Evolutionary conservation across 2,888 invertebrate genomes (phyloP).

Genomic region (Erebia aethiops): DNA sequence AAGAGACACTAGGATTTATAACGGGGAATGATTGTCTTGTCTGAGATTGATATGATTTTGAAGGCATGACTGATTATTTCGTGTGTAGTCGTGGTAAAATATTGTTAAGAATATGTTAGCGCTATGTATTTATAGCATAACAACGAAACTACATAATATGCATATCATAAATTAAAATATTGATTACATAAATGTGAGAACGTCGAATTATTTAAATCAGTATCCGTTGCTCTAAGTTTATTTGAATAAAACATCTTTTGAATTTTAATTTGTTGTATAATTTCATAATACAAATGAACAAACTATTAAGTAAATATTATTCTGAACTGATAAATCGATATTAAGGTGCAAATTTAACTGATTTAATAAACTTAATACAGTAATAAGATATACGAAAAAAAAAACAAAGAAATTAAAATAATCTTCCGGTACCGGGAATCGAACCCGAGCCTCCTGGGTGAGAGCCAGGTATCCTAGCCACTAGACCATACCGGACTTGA

Average conservation of each 20-base stretch:
- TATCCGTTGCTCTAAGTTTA: too few relatives aligned
- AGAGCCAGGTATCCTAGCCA: conserved; percentile 88
- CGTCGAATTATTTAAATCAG: too few relatives aligned
- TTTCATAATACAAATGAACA: too few relatives aligned
- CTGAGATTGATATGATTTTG: conserved; percentile 44
- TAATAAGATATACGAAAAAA: not conserved
- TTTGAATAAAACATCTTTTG: too few relatives aligned
- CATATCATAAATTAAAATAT: too few relatives aligned
- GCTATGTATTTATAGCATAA: too few relatives aligned
- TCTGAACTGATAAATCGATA: too few relatives aligned
- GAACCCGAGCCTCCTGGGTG: conserved; percentile 89
- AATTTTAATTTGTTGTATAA: too few relatives aligned
- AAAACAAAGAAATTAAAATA: not conserved
- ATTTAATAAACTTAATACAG: not conserved
- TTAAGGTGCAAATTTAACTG: not conserved
- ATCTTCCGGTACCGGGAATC: conserved; percentile 86
- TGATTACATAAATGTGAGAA: too few relatives aligned
- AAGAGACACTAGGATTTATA: conserved; percentile 57
- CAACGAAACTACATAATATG: too few relatives aligned
- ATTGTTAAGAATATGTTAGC: not conserved
- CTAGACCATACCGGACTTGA: conserved; percentile 83
- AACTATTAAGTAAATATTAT: too few relatives aligned
- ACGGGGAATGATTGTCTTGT: conserved; percentile 54
- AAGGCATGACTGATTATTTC: conserved; percentile 34
- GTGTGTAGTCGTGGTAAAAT: not conserved